Percentiles rank a stretch among this genome's conserved stretches.
Evolutionary conservation across 2,113 vertebrate species (phyloP).

Genomic region (Stomatorhinus ivindoensis): DNA sequence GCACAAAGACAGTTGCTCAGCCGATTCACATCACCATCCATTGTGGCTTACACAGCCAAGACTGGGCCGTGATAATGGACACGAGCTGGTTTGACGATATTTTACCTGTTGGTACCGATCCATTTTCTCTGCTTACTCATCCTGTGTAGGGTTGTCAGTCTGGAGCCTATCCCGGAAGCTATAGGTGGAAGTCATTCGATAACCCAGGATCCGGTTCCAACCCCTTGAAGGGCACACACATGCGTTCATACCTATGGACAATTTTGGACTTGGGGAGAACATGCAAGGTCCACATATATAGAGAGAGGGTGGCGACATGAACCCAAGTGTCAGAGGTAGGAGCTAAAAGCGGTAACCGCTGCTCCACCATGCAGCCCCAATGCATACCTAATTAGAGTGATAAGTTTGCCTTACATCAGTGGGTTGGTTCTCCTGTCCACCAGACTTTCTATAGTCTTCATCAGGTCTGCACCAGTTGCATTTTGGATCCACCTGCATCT

Average conservation of each 20-base stretch:
- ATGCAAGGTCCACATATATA: neutral
- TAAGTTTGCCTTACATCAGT: neutral
- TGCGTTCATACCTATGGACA: neutral
- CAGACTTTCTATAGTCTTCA: neutral
- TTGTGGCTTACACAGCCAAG: neutral
- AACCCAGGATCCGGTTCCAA: neutral
- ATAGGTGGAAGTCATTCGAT: neutral
- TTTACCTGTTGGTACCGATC: neutral
- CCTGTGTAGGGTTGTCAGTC: neutral
- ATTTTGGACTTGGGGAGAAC: neutral
- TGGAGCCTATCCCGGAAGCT: neutral
- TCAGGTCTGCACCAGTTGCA: neutral
- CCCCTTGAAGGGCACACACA: neutral
- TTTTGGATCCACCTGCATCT: neutral
- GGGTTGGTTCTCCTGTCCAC: neutral
- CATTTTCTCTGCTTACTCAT: neutral
- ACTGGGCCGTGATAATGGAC: neutral
- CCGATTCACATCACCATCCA: neutral
- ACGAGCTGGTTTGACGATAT: neutral
- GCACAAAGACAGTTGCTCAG: neutral
- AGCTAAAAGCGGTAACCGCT: neutral
- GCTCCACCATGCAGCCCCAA: neutral
- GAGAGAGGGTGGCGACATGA: neutral
- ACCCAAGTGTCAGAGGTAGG: neutral
- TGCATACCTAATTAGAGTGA: neutral